Base-by-base conservation (phyloP, 2,113 vertebrate species). In the Perca fluviatilis region DNA sequence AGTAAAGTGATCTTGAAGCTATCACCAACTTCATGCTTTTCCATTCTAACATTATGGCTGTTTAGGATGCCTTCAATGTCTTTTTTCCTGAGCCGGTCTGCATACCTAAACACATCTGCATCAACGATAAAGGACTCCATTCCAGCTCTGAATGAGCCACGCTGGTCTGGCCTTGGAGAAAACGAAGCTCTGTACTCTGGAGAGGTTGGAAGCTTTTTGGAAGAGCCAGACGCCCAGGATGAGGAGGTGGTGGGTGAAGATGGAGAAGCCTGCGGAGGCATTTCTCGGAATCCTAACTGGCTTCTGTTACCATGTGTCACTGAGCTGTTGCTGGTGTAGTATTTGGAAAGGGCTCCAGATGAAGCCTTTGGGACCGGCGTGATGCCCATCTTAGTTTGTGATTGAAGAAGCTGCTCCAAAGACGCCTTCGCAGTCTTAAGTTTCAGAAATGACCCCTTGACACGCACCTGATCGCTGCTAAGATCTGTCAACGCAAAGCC, bases 361-460 rank as follows among this genome's bases (percentile, higher is more conserved):
- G 65, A 74, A 30, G 2, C 21, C 5, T 2, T 6, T 0, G 0
- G 21, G 16, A 43, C 30, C 3, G 53, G 15, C 0, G 14, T 2
- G 14, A 19, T 6, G 23, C 23, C 36, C 0, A 3, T 46, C 23
- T 25, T 62, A 0, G 40, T 36, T 47, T 81, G 64, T 6, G 81
- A 47, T 0, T 3, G 0, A 3, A 83, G 57, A 9, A 92, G 81
- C 9, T 51, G 8, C 73, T 92, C 73, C 56, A 95, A 77, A 9
- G 25, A 25, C 14, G 5, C 60, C 47, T 84, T 89, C 1, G 80
- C 73, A 1, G 61, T 77, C 56, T 65, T 80, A 50, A 96, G 91
- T 5, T 80, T 25, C 23, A 64, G 36, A 79, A 96, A 95, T 3
- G 79, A 80, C 0, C 95, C 95, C 30, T 73, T 23, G 15, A 95